Percentiles rank a stretch among this genome's conserved stretches.
phyloP scores from a whole-genome alignment of 2,888 invertebrate genomes.

The Apodemia zela region DNA sequence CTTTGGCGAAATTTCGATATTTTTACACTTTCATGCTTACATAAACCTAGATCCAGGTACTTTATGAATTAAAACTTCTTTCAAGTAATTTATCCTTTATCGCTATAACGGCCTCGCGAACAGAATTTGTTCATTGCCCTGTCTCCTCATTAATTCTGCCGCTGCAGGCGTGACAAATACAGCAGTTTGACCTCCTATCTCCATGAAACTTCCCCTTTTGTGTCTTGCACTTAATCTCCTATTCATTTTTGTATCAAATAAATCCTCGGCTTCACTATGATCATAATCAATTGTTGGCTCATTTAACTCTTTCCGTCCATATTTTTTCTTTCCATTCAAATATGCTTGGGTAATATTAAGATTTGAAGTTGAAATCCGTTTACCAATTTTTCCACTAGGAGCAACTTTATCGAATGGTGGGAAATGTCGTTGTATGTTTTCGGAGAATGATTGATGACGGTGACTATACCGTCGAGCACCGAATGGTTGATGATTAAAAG shows the following conservation, averaged over 20 bases:
- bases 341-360: conserved; percentile 52
- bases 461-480: conserved; percentile 53
- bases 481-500: conserved; percentile 60
- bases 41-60: conserved; percentile 10
- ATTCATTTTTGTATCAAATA: conserved; percentile 63
- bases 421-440: conserved; percentile 64
- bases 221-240: conserved; percentile 51
- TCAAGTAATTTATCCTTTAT: background rate
- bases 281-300: conserved; percentile 75
- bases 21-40: background rate
- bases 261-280: conserved; percentile 71
- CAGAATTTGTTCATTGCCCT: conserved; percentile 67
- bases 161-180: conserved; percentile 69
- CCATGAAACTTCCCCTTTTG: conserved; percentile 59
- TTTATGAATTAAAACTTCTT: background rate
- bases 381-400: conserved; percentile 47
- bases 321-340: conserved; percentile 56
- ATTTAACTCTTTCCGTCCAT: conserved; percentile 58
- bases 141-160: conserved; percentile 67
- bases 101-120: conserved; percentile 56
- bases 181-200: conserved; percentile 59
- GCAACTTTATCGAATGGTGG: conserved; percentile 56
- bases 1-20: background rate
- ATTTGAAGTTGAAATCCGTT: conserved; percentile 64
- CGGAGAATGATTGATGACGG: conserved; percentile 67